Conservation (phyloP, 2,113 vertebrate genomes). For the Suncus etruscus region DNA sequence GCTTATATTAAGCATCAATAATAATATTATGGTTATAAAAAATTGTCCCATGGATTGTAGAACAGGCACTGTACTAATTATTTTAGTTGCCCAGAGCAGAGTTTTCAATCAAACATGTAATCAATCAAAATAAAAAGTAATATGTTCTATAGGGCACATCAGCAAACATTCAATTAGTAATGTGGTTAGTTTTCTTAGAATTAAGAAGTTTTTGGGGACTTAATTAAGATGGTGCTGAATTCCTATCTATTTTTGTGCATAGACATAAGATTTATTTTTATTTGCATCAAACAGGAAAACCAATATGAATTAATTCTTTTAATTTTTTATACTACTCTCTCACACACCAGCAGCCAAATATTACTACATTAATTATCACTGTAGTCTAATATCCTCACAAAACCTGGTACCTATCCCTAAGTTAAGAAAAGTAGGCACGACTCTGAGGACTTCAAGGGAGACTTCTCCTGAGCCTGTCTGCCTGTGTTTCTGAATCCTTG, state of each 20-base stretch:
- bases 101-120: background rate
- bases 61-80: background rate
- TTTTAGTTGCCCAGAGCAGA: conserved; percentile 2
- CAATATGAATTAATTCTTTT: background rate
- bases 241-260: background rate
- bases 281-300: background rate
- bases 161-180: conserved; percentile 27
- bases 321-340: background rate
- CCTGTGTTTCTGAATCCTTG: no score
- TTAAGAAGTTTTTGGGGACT: background rate
- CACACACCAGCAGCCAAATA: no score
- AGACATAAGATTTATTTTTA: no score
- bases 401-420: no score
- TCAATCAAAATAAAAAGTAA: conserved; percentile 1
- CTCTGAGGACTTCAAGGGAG: no score
- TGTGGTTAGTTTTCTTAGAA: background rate
- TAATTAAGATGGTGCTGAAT: background rate
- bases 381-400: no score
- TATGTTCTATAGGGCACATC: background rate
- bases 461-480: no score
- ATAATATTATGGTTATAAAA: background rate
- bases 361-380: no score
- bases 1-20: background rate
- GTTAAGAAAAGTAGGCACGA: no score
- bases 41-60: background rate